Base-by-base conservation (phyloP, 1,140 invertebrate genomes). In the Zophobas morio region DNA sequence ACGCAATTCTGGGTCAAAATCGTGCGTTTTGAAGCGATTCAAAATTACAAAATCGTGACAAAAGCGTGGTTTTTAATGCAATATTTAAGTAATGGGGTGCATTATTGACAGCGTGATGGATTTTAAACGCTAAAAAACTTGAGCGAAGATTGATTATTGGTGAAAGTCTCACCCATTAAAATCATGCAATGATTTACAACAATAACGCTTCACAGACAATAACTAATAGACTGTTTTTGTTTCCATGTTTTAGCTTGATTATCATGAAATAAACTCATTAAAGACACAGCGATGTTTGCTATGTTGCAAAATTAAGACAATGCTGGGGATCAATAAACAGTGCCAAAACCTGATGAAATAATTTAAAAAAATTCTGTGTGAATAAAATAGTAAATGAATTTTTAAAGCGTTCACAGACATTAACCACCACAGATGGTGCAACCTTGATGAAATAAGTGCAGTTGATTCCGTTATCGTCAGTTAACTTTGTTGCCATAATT, bases 401-500 rank as follows among this genome's bases (percentile, higher is more conserved):
- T 51, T 4, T 20, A 20, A 6, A 6, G 3, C 49, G 3, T 51
- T 51, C 49, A 20, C n/a, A 46, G 42, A 2, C 49, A 53, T 53
- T 53, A 2, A 32, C 2, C 49, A 60, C 42, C 3, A 20, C n/a
- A 66, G 20, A 42, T 66, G 60, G 60, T 42, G 60, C n/a, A 66
- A 66, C 3, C 8, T 37, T 2, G 4, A 3, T 63, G 57, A 63
- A 63, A 63, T 39, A 39, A 63, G 57, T 63, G 8, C 37, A 20
- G 36, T 63, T 63, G 35, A 8, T 46, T 4, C 42, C 49, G 49
- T 51, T 51, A 51, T 51, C 49, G 49, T 51, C 49, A 51, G 49
- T 51, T 51, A 51, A 51, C 49, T 51, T 20, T 63, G 57, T 39
- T 63, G 57, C 35, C 57, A 39, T 37, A 66, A 66, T 66, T 42